Evolutionary conservation across 2,888 invertebrate genomes (phyloP), one percentile per base, ranked within the genome.

Genomic region (Agrotis ipsilon): DNA sequence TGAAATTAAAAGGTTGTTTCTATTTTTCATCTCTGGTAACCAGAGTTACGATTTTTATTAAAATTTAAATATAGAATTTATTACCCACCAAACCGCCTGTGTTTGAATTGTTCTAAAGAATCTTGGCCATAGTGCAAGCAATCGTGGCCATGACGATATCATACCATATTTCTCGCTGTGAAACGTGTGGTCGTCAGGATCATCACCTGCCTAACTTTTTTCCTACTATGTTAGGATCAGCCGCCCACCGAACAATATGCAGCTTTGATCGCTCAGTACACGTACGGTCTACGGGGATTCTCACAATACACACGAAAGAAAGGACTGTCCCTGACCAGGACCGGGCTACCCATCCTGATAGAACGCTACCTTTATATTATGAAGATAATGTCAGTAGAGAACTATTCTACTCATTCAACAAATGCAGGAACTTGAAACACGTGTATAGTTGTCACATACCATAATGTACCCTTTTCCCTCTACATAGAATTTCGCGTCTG

Each of bases 401-500:
- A 63, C 75, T 64, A 68, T 77, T 57, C 59, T 58, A 55, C 55
- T n/a, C 48, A 27, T 27, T 14, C 39, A 55, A 78, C 57, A 60
- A 52, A 19, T 51, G 52, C n/a, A 74, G 19, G 66, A 75, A 54
- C 27, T 66, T 58, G 52, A 55, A 66, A 66, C 46, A 71, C 55
- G 27, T 16, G 51, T 64, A 78, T 49, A 65, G 52, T 55, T 72
- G 60, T 67, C 70, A 62, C 52, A 68, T 68, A 52, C 70, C 68
- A 74, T 65, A 57, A 32, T 32, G 18, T 48, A 55, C 59, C 78
- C 51, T 65, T 75, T 72, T 71, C 82, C 63, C 60, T 71, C 78
- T 76, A 5, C 67, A 78, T 72, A 78, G 74, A 81, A 85, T 73
- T 70, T 61, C 69, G 19, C 55, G 65, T 75, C 54, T 68, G 68